A percentile compares a stretch with the other conserved stretches of the same genome.
phyloP scores from a whole-genome alignment of 2,113 vertebrate genomes.

The Aleadryas rufinucha region DNA sequence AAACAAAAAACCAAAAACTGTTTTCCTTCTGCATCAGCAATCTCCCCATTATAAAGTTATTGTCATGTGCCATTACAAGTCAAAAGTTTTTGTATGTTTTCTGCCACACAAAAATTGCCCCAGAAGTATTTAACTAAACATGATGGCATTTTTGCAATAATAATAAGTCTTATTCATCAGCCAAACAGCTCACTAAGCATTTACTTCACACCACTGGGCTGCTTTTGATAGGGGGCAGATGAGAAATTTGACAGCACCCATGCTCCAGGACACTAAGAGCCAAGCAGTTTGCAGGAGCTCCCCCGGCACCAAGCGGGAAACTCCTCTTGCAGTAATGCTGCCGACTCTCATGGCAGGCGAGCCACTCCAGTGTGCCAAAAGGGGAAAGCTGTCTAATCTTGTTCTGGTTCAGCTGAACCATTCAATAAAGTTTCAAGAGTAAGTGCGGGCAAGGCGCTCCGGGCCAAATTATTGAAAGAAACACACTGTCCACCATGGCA shows the following conservation, averaged over 20 bases:
- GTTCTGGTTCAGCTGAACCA: conserved; percentile 62
- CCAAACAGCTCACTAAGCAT: neutral
- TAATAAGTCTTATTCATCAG: neutral
- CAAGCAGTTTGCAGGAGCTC: neutral
- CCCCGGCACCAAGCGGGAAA: neutral
- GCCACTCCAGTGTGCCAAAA: conserved; percentile 67
- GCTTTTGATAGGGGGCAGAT: conserved; percentile 14
- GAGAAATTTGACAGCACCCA: conserved; percentile 49
- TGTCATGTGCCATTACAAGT: neutral
- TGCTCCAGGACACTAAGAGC: neutral
- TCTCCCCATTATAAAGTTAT: neutral
- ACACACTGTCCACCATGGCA: conserved; percentile 76
- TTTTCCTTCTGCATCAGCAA: neutral
- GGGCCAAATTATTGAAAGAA: conserved; percentile 81
- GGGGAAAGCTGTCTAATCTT: conserved; percentile 70
- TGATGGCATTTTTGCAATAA: neutral
- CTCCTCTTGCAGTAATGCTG: conserved; percentile 47
- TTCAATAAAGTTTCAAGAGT: conserved; percentile 73
- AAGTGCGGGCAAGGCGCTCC: conserved; percentile 60
- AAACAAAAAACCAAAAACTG: neutral
- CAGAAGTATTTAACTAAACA: neutral
- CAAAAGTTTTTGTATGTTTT: neutral
- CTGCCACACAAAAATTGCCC: neutral
- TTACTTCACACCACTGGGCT: neutral
- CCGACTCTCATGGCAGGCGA: conserved; percentile 50